Evolutionary conservation across 2,888 invertebrate species (phyloP), one percentile per base, ranked within the genome.

Genomic region (Zaprionus bogoriensis): DNA sequence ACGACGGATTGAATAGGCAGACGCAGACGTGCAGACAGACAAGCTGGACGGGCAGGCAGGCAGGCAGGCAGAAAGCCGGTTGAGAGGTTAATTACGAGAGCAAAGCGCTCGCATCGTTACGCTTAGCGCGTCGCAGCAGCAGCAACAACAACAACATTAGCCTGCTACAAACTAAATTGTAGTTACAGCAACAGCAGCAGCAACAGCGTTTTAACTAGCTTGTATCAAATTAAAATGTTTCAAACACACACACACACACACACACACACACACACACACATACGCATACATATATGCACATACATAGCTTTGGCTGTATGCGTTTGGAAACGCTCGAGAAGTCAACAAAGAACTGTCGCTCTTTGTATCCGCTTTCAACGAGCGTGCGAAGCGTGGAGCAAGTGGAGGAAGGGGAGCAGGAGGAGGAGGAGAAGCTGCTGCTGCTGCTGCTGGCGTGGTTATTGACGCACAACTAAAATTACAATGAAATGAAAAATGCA

Each of bases 51-150:
- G 62, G 12, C 52, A 59, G 63, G 55, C 66, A 52, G 53, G 58
- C 70, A 76, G 48, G 60, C 60, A 76, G 70, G 55, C 74, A 67
- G 83, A 79, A 86, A 86, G 80, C 86, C 80, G 80, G 80, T 86
- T 74, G 80, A 86, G 80, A 86, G 80, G 80, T 80, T 80, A 86
- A 80, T 80, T 80, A 77, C 67, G 83, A 86, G 81, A 76, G 80
- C 84, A 86, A 83, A 80, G 77, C 83, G 57, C 57, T 75, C 45
- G 67, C 55, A 25, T 76, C 76, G 80, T 86, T 86, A 86, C 86
- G 80, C 80, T 80, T 65, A 74, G 74, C 73, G 86, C 67, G 62
- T 67, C 39, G 50, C 28, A 28, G 20, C 50, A 45, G 38, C 17
- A 54, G 42, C 41, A 52, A 69, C 52, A 74, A 62, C 36, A 27